A percentile compares a stretch with the other conserved stretches of the same genome.
These are phyloP conservation scores for Oryzias sinensis DNA, from an alignment of 2,797 vertebrate genomes.

Conservation along the genomic window DNA sequence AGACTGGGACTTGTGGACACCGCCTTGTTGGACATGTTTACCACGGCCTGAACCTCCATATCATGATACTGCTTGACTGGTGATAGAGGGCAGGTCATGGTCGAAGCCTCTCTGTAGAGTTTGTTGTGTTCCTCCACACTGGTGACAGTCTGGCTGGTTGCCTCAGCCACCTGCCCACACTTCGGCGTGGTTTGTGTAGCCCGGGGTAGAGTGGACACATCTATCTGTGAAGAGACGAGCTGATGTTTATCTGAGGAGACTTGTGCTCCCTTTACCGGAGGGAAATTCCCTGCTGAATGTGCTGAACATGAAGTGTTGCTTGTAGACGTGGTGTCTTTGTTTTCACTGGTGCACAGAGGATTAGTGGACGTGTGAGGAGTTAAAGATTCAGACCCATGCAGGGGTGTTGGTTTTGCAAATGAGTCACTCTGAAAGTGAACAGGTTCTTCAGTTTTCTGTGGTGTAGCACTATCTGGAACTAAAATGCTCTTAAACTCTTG, in stretches of 20 bases:
- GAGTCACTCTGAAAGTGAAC: slow-evolving; percentile 32
- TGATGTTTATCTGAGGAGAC: slow-evolving; percentile 49
- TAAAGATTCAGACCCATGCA: slow-evolving; percentile 28
- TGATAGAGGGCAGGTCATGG: slow-evolving; percentile 84
- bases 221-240: slow-evolving; percentile 33
- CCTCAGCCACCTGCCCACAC: slow-evolving; percentile 28
- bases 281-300: slow-evolving; percentile 31
- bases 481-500: slow-evolving; percentile 28
- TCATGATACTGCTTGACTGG: slow-evolving; percentile 74
- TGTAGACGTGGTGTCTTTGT: slow-evolving; percentile 4
- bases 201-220: slow-evolving; percentile 37
- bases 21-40: slow-evolving; percentile 80
- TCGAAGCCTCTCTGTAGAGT: slow-evolving; percentile 85
- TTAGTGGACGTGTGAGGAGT: slow-evolving; percentile 8
- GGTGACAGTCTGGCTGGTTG: slow-evolving; percentile 36
- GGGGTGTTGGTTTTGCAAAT: slow-evolving; percentile 24
- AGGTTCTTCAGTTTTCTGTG: slow-evolving; percentile 46
- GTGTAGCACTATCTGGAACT: slow-evolving; percentile 29
- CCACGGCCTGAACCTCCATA: slow-evolving; percentile 91
- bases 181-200: slow-evolving; percentile 28
- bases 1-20: slow-evolving; percentile 93
- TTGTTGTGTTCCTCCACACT: slow-evolving; percentile 52
- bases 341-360: slow-evolving; percentile 22
- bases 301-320: slow-evolving; percentile 30
- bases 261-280: slow-evolving; percentile 32